These are phyloP conservation scores for Phalanger gymnotis DNA, from an alignment of 2,797 vertebrate species.

Conservation along the genomic window DNA sequence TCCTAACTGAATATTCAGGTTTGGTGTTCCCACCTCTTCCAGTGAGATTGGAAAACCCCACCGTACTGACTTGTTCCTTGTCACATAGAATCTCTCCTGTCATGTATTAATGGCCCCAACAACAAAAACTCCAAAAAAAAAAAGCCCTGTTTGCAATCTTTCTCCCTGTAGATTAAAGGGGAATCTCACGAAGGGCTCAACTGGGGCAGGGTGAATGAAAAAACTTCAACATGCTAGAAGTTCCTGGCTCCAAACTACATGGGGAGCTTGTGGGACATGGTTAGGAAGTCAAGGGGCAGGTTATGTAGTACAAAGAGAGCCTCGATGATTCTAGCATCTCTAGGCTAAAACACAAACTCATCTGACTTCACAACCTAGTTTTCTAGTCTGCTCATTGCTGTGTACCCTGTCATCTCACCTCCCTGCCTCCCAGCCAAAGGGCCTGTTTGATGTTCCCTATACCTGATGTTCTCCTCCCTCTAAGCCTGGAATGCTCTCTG, in stretches of 20 bases:
- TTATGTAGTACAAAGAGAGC: background rate
- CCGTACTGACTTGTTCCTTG: background rate
- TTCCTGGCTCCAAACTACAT: background rate
- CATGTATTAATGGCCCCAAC: background rate
- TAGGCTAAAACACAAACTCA: background rate
- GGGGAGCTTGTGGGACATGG: background rate
- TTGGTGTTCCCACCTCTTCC: background rate
- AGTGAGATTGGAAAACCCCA: background rate
- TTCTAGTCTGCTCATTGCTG: background rate
- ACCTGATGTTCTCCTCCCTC: background rate
- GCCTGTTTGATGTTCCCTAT: background rate
- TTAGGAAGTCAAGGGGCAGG: background rate
- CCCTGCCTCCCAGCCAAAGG: background rate
- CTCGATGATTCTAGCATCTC: background rate
- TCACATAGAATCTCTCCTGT: background rate
- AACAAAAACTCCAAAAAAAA: background rate
- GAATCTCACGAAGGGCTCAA: background rate
- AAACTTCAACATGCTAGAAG: background rate
- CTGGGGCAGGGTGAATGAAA: background rate
- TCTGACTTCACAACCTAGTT: background rate
- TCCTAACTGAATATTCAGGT: constrained; percentile 45
- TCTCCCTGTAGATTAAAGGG: background rate
- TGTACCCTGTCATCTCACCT: background rate
- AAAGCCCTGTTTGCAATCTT: background rate
- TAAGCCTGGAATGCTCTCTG: background rate